Base-by-base conservation (phyloP, 1,140 invertebrate species). In the Drosophila teissieri region DNA sequence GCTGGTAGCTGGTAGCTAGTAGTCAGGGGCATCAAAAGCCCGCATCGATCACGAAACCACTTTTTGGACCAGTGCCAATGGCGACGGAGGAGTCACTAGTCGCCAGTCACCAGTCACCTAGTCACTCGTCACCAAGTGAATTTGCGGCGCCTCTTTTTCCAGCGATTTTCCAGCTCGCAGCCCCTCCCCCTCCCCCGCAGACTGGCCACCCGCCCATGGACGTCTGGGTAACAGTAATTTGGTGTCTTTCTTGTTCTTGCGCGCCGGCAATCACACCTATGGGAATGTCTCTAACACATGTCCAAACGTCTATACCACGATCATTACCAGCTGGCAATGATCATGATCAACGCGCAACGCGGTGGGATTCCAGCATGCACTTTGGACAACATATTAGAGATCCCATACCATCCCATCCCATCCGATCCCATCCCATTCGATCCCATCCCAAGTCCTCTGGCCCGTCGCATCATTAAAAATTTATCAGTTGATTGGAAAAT, bases 401-500 rank as follows among this genome's bases (percentile, higher is more conserved):
- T 55, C 54, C 51, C 37, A 17, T 8, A 6, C 15, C 14, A n/a
- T 7, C 14, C 39, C 14, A 39, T n/a, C 0, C 37, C 37, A 5
- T 27, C 0, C 37, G 3, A 15, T 14, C 4, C 37, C 37, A 64
- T 54, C 42, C 49, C 36, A 31, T 24, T 3, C 27, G 1, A 27
- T 3, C 24, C 1, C 27, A 10, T 7, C 31, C 8, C 44, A 10
- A 34, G 40, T 48, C 19, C 51, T 31, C 55, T 44, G 51, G 45
- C 24, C 54, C 11, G 82, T 62, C 54, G 81, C 81, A 80, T 88
- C 84, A 89, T 89, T 89, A 89, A 89, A 89, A 89, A 89, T 89
- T 89, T 89, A 89, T 89, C 80, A 89, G 84, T 89, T 89, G 84
- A 89, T 89, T 89, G 84, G 84, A 89, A 89, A 89, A 89, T 89